Evolutionary conservation across 2,797 vertebrate species (phyloP).

Genomic region (Ara ararauna): DNA sequence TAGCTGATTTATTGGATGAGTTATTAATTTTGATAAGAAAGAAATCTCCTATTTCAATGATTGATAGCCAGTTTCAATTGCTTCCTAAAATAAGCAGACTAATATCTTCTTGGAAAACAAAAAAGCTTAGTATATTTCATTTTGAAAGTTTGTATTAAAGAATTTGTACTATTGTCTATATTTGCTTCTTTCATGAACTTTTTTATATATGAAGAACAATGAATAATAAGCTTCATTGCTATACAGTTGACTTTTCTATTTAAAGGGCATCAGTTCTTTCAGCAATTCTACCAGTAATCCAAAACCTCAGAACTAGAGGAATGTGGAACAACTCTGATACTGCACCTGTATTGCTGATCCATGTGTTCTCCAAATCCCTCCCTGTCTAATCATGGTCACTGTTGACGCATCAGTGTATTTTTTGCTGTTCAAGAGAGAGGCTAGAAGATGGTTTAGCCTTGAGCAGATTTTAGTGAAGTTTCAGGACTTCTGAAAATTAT

Average conservation of each 20-base stretch:
- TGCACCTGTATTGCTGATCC: neutral
- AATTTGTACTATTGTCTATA: neutral
- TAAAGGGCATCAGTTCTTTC: neutral
- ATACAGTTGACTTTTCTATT: neutral
- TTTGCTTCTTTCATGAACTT: neutral
- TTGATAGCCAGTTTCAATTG: neutral
- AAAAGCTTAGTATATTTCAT: neutral
- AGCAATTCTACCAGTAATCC: neutral
- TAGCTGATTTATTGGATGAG: slow-evolving; percentile 18
- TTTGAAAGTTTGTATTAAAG: neutral
- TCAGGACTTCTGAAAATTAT: neutral
- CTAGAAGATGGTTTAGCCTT: neutral
- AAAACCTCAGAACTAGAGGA: neutral
- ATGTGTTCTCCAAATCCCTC: neutral
- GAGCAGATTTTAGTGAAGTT: neutral
- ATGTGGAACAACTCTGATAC: neutral
- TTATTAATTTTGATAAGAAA: slow-evolving; percentile 35
- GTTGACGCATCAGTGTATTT: neutral
- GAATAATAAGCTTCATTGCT: neutral
- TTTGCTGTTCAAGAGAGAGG: neutral
- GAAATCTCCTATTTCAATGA: neutral
- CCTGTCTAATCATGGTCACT: neutral
- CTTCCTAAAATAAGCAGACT: neutral
- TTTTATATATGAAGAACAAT: neutral
- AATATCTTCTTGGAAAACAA: neutral